Conservation (phyloP, 2,113 vertebrate genomes). For the Menura novaehollandiae region DNA sequence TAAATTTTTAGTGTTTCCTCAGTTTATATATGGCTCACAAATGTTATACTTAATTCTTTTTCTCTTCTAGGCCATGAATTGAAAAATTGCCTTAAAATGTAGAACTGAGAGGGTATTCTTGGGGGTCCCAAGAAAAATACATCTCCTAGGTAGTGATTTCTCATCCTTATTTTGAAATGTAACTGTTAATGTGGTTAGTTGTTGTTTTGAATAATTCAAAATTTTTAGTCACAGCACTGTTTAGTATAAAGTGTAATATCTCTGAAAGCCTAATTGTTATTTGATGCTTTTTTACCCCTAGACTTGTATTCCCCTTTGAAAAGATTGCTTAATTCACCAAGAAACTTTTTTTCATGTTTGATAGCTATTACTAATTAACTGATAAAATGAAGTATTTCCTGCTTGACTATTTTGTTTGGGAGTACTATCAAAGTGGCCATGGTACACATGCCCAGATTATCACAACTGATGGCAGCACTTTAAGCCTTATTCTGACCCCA, state of each 20-base stretch:
- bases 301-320: neutral
- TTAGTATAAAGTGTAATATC: neutral
- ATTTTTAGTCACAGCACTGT: neutral
- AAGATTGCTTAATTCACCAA: neutral
- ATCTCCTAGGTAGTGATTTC: neutral
- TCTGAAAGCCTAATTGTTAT: neutral
- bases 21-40: neutral
- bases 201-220: neutral
- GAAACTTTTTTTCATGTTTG: neutral
- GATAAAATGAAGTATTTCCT: neutral
- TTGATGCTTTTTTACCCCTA: neutral
- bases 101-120: neutral
- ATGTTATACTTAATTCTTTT: neutral
- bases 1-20: neutral
- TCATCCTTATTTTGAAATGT: neutral
- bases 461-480: neutral
- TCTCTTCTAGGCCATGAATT: neutral
- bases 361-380: neutral
- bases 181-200: neutral
- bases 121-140: neutral
- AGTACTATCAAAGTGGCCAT: neutral
- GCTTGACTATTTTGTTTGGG: neutral
- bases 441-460: neutral
- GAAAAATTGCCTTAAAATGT: neutral
- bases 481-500: neutral